These are phyloP conservation scores for Sebastes steindachneri DNA, from an alignment of 2,797 vertebrate species.

Conservation along the genomic window DNA sequence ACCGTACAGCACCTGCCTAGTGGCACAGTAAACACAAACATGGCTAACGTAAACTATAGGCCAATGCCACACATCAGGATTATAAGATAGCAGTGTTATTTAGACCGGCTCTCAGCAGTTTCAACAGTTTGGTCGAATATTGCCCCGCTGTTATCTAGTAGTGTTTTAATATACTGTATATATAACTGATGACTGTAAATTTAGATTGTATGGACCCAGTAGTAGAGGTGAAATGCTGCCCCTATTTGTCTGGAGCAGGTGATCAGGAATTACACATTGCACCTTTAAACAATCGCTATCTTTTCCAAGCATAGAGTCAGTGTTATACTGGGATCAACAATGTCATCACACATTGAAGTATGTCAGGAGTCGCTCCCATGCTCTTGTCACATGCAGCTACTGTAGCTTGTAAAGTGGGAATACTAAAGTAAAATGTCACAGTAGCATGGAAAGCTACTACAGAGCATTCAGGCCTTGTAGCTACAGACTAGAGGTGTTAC, in stretches of 20 bases:
- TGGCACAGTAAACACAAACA: too few species aligned
- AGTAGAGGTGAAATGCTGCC: neutral
- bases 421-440: constrained; percentile 27
- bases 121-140: neutral
- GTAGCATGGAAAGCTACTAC: neutral
- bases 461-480: constrained; percentile 3
- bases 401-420: constrained; percentile 20
- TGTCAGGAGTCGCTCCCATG: neutral
- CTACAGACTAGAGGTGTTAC: neutral
- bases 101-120: neutral
- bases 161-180: too few species aligned
- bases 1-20: too few species aligned
- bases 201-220: neutral
- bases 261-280: too few species aligned
- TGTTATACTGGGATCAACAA: neutral
- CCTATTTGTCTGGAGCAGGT: neutral
- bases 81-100: neutral
- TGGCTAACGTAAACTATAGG: too few species aligned
- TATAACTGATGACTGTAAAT: neutral
- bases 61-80: too few species aligned
- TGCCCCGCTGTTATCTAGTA: neutral
- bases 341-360: neutral
- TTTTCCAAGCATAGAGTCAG: too few species aligned
- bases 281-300: too few species aligned
- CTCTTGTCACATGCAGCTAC: constrained; percentile 17